Base-by-base conservation (phyloP, 2,888 invertebrate genomes). In the Pristionchus maxplancki region DNA sequence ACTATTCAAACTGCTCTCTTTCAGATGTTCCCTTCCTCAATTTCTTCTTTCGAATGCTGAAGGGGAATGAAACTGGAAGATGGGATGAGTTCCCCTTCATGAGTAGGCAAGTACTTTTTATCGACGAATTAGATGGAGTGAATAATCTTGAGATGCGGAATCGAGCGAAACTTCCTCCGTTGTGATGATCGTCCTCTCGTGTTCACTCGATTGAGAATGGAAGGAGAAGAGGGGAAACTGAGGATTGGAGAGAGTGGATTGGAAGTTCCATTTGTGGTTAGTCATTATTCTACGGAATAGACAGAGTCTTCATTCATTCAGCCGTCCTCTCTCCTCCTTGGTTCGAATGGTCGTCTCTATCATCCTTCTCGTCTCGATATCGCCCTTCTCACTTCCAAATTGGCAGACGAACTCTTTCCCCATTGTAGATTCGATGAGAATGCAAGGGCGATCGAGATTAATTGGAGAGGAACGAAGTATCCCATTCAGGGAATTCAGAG, bases 151-250 rank as follows among this genome's bases (percentile, higher is more conserved):
- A 88, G 88, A 88, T 88, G 88, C 37, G 88, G 88, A 9, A 58
- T 88, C n/a, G 88, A 88, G 31, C 88, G 88, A 34, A 99, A 99
- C 95, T 99, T 96, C 95, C 96, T 99, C 50, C 96, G 97, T 92
- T 98, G 98, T 95, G 98, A 99, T 95, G 99, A 99, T 95, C 96
- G 97, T 44, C 99, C 99, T 0, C 96, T 98, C 93, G 99, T 99
- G 8, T 99, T 96, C 94, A 98, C 98, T 53, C 50, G 87, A 74
- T 40, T 87, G 4, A 90, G 90, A 50, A 58, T 94, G 50, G 87
- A 92, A 31, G 85, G 89, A 37, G 89, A 89, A 13, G 86, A 81
- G 40, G 84, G 85, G 28, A 31, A 15, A 5, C 82, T 89, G 64
- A 71, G 34, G 15, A 89, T 93, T 44, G 90, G 90, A 40, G 90